Percentiles rank a stretch among this genome's conserved stretches.
Evolutionary conservation across 2,797 vertebrate genomes (phyloP).

Genomic region (Clarias pachynema): DNA sequence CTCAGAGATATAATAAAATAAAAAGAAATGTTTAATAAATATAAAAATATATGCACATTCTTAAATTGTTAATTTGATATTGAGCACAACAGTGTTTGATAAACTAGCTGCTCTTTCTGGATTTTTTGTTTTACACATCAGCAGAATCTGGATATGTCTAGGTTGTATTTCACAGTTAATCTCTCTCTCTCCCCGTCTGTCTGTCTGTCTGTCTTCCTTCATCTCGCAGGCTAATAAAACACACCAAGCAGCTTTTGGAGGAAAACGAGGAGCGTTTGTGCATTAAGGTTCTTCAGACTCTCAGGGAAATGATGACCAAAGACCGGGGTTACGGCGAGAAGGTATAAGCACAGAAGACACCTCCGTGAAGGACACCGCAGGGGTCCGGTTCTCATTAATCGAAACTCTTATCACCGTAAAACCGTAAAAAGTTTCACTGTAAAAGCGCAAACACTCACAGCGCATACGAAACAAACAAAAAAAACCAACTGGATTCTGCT

Average conservation of each 20-base stretch:
- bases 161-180: neutral
- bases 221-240: constrained; percentile 89
- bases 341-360: constrained; percentile 71
- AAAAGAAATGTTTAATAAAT: neutral
- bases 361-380: neutral
- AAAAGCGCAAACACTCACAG: neutral
- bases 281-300: constrained; percentile 96
- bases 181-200: neutral
- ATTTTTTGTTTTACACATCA: neutral
- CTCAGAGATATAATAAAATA: neutral
- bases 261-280: constrained; percentile 98
- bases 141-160: neutral
- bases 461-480: neutral
- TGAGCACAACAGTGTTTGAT: neutral
- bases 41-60: too few relatives aligned
- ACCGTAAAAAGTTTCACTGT: constrained; percentile 5
- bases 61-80: too few relatives aligned
- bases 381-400: neutral
- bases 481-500: constrained; percentile 14
- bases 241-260: constrained; percentile 96
- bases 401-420: neutral
- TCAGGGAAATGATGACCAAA: constrained; percentile 99
- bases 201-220: neutral
- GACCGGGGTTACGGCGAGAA: constrained; percentile 96
- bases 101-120: neutral